Base-by-base conservation (phyloP, 2,888 invertebrate genomes). In the Pheosia gnoma region DNA sequence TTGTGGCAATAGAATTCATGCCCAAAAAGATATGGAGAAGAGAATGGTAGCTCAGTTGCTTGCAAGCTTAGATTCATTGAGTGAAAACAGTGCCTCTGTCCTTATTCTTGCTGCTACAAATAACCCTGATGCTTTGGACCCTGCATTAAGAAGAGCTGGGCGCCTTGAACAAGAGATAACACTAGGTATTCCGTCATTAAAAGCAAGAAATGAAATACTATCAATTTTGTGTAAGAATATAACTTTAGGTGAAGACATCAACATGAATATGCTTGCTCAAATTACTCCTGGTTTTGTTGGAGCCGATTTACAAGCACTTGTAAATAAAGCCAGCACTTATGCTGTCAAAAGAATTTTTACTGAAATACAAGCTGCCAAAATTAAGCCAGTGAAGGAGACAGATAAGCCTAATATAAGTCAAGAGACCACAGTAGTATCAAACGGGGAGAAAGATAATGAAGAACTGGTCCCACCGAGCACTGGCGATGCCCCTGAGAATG, bases 251-350 rank as follows among this genome's bases (percentile, higher is more conserved):
- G 90, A 95, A 3, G 95, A 96, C 76, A 95, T 99, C 73, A 95
- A 97, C 84, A 95, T 96, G 79, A 91, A 95, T 61, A 90, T 94
- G 58, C 89, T 99, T 67, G 98, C 98, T 38, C 95, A 96, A 77
- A 94, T 96, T 59, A 98, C 98, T 7, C 99, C 99, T 0, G 99
- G 99, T 0, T 99, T 96, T 94, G 99, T 99, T 47, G 99, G 99
- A 11, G 98, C 98, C 5, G 99, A 99, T 94, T 92, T 99, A 72
- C 95, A 96, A 85, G 96, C 98, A 0, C 93, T 99, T 60, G 96
- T 97, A 0, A 95, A 97, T 68, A 98, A 98, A 88, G 98, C 99
- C 3, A 97, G 98, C 9, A 96, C 98, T 84, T 95, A 96, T 73
- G 98, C 98, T 55, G 96, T 98, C 0, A 97, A 97, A 80, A 86